Percentiles rank a stretch among this genome's conserved stretches.
phyloP scores from a whole-genome alignment of 2,113 vertebrate genomes.

The Ammodytes marinus region DNA sequence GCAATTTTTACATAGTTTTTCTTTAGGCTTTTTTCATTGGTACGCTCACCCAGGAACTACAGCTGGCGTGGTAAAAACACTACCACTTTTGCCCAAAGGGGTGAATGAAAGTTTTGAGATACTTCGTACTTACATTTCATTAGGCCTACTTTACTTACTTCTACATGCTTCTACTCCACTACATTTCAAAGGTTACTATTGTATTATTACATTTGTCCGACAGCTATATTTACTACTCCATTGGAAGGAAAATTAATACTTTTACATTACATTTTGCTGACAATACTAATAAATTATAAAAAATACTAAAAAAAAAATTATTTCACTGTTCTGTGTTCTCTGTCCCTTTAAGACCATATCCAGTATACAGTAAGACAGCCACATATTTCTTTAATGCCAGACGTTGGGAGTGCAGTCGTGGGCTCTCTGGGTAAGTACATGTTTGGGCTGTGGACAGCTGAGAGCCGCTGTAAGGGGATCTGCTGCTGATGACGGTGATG shows the following conservation, averaged over 20 bases:
- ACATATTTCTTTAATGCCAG: constrained; percentile 49
- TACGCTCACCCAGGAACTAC: no score
- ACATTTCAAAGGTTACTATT: no score
- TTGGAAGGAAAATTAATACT: not conserved
- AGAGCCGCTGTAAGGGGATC: constrained; percentile 77
- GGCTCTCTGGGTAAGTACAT: constrained; percentile 64
- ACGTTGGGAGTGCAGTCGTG: constrained; percentile 24
- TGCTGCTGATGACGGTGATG: constrained; percentile 78
- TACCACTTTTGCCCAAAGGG: no score
- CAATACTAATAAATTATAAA: not conserved
- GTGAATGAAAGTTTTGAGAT: no score
- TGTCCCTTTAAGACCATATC: constrained; percentile 29
- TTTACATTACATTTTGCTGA: not conserved
- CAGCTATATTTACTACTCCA: no score
- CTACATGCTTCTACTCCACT: no score
- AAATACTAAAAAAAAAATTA: not conserved
- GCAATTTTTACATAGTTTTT: no score
- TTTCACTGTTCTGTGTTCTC: not conserved
- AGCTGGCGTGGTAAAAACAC: no score
- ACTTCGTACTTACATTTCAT: no score
- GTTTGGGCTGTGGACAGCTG: constrained; percentile 76
- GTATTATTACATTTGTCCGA: no score
- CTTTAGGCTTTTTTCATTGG: no score
- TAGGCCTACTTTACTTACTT: no score
- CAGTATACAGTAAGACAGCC: constrained; percentile 20